Evolutionary conservation across 1,140 invertebrate species (phyloP).

Genomic region (Choristoneura fumiferana): DNA sequence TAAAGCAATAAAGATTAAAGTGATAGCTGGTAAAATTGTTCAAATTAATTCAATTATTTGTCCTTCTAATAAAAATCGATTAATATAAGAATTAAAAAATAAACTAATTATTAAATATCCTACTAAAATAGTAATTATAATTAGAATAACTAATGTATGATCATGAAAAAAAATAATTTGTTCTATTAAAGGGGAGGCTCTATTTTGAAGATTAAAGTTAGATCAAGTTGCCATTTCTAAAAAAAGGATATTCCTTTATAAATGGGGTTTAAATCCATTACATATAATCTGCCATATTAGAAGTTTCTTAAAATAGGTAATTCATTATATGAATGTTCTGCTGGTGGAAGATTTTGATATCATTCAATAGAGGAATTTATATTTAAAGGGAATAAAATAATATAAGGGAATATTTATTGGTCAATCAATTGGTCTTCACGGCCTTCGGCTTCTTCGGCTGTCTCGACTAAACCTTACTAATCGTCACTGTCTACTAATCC

Average conservation of each 20-base stretch:
- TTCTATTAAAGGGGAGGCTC: constrained; percentile 79
- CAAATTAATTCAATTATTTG: constrained; percentile 82
- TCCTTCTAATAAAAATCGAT: constrained; percentile 74
- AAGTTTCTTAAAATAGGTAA: constrained; percentile 77
- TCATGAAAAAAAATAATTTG: constrained; percentile 81
- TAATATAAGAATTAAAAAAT: constrained; percentile 75
- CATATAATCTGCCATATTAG: constrained; percentile 81
- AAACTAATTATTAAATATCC: constrained; percentile 79
- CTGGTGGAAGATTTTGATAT: constrained; percentile 76
- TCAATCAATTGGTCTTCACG: no score
- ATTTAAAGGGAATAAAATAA: constrained; percentile 65
- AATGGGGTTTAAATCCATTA: constrained; percentile 81
- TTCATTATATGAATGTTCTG: constrained; percentile 79
- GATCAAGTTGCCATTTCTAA: constrained; percentile 78
- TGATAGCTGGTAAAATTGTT: constrained; percentile 80
- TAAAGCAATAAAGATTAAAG: constrained; percentile 82
- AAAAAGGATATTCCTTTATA: constrained; percentile 79
- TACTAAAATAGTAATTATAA: constrained; percentile 80
- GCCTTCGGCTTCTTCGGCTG: no score
- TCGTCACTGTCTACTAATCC: no score
- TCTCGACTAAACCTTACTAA: no score
- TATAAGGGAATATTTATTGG: no score
- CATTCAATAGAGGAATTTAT: constrained; percentile 80
- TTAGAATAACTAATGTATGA: constrained; percentile 79
- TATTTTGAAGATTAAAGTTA: constrained; percentile 78